Evolutionary conservation across 1,140 invertebrate species (phyloP).

Genomic region (Drosophila sechellia): DNA sequence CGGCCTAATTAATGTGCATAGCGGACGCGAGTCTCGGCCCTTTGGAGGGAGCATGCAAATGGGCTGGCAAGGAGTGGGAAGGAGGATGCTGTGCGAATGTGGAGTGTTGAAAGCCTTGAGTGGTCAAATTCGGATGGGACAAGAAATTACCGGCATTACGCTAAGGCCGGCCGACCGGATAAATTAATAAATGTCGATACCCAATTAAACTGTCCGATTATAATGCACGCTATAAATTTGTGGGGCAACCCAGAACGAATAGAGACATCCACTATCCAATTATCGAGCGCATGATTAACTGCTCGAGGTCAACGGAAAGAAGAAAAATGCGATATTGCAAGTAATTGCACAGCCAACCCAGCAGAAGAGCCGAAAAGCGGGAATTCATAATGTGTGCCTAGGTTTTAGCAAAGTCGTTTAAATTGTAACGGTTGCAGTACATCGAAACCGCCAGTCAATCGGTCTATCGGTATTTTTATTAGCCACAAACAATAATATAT

Average conservation of each 20-base stretch:
- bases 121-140: constrained; percentile 37
- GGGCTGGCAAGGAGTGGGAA: constrained; percentile 1
- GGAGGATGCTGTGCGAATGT: background rate
- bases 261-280: constrained; percentile 64
- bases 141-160: constrained; percentile 46
- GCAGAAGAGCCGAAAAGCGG: constrained; percentile 11
- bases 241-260: constrained; percentile 40
- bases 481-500: no score
- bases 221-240: constrained; percentile 76
- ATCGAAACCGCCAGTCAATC: background rate
- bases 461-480: background rate
- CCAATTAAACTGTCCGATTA: constrained; percentile 74
- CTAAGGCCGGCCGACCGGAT: constrained; percentile 20
- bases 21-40: constrained; percentile 6
- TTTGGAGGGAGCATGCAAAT: constrained; percentile 25
- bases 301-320: constrained; percentile 47
- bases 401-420: background rate
- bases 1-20: constrained; percentile 72
- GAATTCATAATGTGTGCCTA: background rate
- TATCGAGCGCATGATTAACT: constrained; percentile 48
- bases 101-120: constrained; percentile 70
- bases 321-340: constrained; percentile 46
- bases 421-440: constrained; percentile 4
- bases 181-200: constrained; percentile 80
- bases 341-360: constrained; percentile 55